phyloP scores from a whole-genome alignment of 2,797 vertebrate species.

The Sebastes alutus region DNA sequence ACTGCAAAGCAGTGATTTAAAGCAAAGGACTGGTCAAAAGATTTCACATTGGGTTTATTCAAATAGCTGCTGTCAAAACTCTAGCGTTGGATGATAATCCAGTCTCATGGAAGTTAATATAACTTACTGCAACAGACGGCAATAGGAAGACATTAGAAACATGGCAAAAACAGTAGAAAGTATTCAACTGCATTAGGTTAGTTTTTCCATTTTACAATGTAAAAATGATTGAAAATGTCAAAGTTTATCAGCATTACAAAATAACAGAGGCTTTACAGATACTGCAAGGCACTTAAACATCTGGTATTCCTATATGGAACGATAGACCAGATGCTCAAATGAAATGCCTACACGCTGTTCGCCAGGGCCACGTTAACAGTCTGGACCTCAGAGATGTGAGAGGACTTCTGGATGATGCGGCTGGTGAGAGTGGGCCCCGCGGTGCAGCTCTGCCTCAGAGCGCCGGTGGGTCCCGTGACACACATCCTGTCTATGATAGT shows the following conservation, averaged over 20 bases:
- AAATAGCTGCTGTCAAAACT: slow-evolving; percentile 68
- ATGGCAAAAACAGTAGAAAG: slow-evolving; percentile 45
- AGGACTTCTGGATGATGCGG: slow-evolving; percentile 97
- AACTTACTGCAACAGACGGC: slow-evolving; percentile 74
- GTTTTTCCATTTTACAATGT: slow-evolving; percentile 54
- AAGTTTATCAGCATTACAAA: slow-evolving; percentile 54
- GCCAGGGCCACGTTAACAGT: slow-evolving; percentile 90
- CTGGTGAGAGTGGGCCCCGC: slow-evolving; percentile 82
- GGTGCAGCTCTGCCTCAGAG: slow-evolving; percentile 55
- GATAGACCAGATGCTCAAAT: slow-evolving; percentile 15
- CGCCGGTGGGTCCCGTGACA: slow-evolving; percentile 13
- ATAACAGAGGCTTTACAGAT: slow-evolving; percentile 47
- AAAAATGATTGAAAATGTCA: slow-evolving; percentile 48
- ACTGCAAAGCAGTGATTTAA: slow-evolving; percentile 31
- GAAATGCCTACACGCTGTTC: slow-evolving; percentile 68
- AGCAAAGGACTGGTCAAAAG: slow-evolving; percentile 30
- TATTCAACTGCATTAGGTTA: slow-evolving; percentile 33
- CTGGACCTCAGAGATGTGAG: slow-evolving; percentile 96
- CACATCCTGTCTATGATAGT: slow-evolving; percentile 37
- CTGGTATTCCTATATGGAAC: slow-evolving; percentile 44
- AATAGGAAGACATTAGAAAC: slow-evolving; percentile 43
- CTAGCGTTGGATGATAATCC: slow-evolving; percentile 81
- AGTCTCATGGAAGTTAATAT: slow-evolving; percentile 81
- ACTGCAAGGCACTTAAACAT: slow-evolving; percentile 44
- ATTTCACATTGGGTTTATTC: slow-evolving; percentile 78